Conservation (phyloP, 2,888 invertebrate genomes). For the Himalopsyche anomala region DNA sequence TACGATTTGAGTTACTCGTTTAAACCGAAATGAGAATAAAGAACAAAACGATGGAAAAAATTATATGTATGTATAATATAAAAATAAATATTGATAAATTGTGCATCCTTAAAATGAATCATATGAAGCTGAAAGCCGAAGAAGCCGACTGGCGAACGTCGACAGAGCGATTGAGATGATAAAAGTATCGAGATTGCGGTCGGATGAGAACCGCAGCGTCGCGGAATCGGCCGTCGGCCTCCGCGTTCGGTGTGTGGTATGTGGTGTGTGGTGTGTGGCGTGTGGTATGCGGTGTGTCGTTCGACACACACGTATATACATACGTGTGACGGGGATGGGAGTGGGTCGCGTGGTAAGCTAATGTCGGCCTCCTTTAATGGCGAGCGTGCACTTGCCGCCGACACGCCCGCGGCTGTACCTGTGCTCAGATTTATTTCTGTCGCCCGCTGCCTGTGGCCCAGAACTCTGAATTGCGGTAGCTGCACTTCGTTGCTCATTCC, state of each 20-base stretch:
- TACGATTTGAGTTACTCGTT: slow-evolving; percentile 38
- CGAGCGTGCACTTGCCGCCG: slow-evolving; percentile 26
- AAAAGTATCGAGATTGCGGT: slow-evolving; percentile 57
- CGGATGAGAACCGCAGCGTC: too few species aligned
- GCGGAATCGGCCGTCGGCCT: slow-evolving; percentile 71
- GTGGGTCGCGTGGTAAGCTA: slow-evolving; percentile 34
- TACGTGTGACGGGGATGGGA: slow-evolving; percentile 7
- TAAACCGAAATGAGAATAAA: slow-evolving; percentile 49
- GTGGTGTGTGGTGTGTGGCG: slow-evolving; percentile 74
- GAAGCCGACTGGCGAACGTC: slow-evolving; percentile 50
- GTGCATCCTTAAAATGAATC: slow-evolving; percentile 18
- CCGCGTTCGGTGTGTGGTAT: slow-evolving; percentile 71
- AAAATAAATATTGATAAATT: slow-evolving; percentile 6
- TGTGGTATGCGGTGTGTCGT: slow-evolving; percentile 71
- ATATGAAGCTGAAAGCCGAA: slow-evolving; percentile 49
- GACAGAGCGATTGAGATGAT: slow-evolving; percentile 66
- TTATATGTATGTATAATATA: slow-evolving; percentile 61
- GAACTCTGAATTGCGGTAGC: slow-evolving; percentile 97
- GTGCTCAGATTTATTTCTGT: slow-evolving; percentile 96
- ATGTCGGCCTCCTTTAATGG: slow-evolving; percentile 10
- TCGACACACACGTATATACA: slow-evolving; percentile 28
- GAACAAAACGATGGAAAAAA: slow-evolving; percentile 66
- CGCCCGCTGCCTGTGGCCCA: slow-evolving; percentile 96
- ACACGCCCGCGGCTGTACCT: slow-evolving; percentile 81
- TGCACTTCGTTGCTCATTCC: slow-evolving; percentile 97